Conservation (phyloP, 1,140 invertebrate genomes). For the Drosophila bocki region DNA sequence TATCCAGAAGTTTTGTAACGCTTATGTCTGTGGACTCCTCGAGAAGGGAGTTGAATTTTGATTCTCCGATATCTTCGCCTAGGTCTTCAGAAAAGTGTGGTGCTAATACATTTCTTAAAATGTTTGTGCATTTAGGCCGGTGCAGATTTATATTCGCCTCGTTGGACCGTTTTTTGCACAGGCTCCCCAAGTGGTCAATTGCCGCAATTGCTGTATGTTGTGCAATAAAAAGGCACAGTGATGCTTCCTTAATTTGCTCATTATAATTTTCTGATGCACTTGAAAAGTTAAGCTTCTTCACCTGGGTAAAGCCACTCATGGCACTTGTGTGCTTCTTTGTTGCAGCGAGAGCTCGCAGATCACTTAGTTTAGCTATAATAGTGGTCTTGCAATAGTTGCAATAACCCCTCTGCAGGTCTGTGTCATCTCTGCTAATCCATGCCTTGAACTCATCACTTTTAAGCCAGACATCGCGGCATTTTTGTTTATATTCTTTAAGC, state of each 20-base stretch:
- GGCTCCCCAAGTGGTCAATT: too few relatives aligned
- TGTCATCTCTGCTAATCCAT: not conserved
- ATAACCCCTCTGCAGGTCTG: not conserved
- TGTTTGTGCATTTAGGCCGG: not conserved
- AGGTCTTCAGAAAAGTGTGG: not conserved
- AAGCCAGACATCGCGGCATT: not conserved
- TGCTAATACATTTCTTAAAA: not conserved
- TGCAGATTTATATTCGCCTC: not conserved
- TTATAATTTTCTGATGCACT: too few relatives aligned
- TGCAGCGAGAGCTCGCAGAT: too few relatives aligned
- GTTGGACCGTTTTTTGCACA: too few relatives aligned
- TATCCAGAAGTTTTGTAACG: not conserved
- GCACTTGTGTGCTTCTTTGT: too few relatives aligned
- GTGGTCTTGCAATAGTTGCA: not conserved
- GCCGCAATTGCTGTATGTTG: too few relatives aligned
- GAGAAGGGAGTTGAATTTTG: not conserved
- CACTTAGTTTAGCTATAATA: not conserved
- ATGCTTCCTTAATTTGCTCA: too few relatives aligned
- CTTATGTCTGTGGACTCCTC: constrained; percentile 2
- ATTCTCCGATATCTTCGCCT: not conserved
- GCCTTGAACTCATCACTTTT: not conserved
- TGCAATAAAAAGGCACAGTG: too few relatives aligned
- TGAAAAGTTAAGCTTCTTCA: too few relatives aligned
- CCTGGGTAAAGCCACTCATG: too few relatives aligned
- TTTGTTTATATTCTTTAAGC: not conserved